Conservation (phyloP, 2,888 invertebrate genomes). For the Tuberolachnus salignus region DNA sequence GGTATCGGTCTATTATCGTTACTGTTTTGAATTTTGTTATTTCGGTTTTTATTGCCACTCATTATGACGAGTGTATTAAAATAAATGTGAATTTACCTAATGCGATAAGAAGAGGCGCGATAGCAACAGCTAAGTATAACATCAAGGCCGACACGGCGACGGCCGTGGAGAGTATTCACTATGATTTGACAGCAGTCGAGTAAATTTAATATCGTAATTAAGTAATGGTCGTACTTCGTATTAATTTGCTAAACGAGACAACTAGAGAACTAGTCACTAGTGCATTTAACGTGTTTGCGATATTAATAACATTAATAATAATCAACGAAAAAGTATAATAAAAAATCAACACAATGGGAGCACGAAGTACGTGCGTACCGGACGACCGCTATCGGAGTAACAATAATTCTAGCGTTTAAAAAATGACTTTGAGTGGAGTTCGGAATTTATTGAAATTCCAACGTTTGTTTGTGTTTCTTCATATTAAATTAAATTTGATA, state of each 20-base stretch:
- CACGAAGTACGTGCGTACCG: background rate
- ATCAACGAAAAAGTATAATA: too few species aligned
- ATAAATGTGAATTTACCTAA: background rate
- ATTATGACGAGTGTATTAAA: background rate
- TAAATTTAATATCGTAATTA: background rate
- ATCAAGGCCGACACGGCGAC: slow-evolving; percentile 15
- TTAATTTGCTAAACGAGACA: too few species aligned
- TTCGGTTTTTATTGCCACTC: background rate
- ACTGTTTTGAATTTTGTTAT: too few species aligned
- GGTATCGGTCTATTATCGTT: background rate
- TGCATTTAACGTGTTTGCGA: background rate
- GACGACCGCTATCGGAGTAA: slow-evolving; percentile 1
- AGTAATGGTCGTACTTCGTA: background rate
- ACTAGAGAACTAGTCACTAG: background rate
- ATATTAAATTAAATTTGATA: too few species aligned
- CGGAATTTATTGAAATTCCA: too few species aligned
- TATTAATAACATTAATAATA: background rate
- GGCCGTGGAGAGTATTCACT: background rate
- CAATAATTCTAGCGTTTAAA: too few species aligned
- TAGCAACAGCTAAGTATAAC: background rate
- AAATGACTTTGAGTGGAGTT: too few species aligned
- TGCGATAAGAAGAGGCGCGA: background rate
- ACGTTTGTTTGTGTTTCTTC: too few species aligned
- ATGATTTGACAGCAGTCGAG: background rate
- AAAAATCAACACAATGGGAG: background rate